Evolutionary conservation across 2,888 invertebrate genomes (phyloP).

Genomic region (Papilio elwesi): DNA sequence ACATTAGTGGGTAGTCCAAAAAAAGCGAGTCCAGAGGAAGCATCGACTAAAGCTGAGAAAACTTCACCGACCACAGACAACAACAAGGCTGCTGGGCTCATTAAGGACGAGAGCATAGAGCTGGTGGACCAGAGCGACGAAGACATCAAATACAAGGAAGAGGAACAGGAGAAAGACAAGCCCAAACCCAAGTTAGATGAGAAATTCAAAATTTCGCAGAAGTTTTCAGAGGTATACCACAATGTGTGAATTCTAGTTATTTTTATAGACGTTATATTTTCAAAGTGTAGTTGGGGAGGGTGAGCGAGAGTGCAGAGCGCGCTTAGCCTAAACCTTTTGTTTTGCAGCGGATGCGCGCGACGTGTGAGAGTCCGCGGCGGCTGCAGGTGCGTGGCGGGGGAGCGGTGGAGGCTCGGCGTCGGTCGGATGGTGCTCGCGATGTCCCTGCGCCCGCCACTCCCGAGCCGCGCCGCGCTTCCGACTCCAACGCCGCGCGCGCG

Average conservation of each 20-base stretch:
- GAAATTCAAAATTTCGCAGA: slow-evolving; percentile 77
- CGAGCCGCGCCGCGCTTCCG: slow-evolving; percentile 70
- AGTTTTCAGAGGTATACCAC: slow-evolving; percentile 73
- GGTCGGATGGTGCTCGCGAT: slow-evolving; percentile 68
- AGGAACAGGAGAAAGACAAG: slow-evolving; percentile 72
- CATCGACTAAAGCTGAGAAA: slow-evolving; percentile 49
- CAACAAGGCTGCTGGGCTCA: slow-evolving; percentile 61
- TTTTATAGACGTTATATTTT: too few relatives aligned
- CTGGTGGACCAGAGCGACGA: slow-evolving; percentile 78
- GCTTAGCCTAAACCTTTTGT: too few relatives aligned
- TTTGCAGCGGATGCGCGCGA: slow-evolving; percentile 68
- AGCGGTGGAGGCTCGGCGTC: slow-evolving; percentile 64
- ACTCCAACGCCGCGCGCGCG: slow-evolving; percentile 60
- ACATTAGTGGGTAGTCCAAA: slow-evolving; percentile 87
- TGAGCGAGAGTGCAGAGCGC: too few relatives aligned
- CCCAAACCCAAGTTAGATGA: slow-evolving; percentile 64
- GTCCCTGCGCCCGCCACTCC: slow-evolving; percentile 49
- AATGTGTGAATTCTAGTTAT: too few relatives aligned
- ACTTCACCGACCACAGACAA: slow-evolving; percentile 69
- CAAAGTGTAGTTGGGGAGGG: too few relatives aligned
- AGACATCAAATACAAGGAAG: slow-evolving; percentile 75
- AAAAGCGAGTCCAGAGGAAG: slow-evolving; percentile 67
- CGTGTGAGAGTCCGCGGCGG: slow-evolving; percentile 75
- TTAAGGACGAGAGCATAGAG: slow-evolving; percentile 77
- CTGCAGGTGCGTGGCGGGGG: slow-evolving; percentile 55